Evolutionary conservation across 2,113 vertebrate species (phyloP).

Genomic region (Urocolius indicus): DNA sequence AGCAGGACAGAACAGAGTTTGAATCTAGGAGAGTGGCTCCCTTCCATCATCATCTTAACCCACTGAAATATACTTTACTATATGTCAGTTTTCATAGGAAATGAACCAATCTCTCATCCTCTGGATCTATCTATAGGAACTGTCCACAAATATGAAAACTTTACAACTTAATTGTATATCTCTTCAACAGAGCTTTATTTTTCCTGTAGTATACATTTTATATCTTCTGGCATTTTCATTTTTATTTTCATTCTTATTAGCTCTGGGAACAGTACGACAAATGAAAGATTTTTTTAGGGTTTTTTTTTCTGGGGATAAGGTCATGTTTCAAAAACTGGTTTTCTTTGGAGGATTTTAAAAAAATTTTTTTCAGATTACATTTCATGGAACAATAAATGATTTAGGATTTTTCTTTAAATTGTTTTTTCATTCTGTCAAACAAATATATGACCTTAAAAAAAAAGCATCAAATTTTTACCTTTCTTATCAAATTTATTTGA

Average conservation of each 20-base stretch:
- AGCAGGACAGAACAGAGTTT: not conserved
- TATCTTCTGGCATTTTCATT: not conserved
- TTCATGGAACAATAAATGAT: not conserved
- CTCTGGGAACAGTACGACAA: not conserved
- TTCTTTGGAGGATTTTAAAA: not conserved
- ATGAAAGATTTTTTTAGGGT: not conserved
- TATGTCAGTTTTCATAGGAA: not conserved
- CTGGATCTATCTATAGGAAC: not conserved
- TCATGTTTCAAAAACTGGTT: not conserved
- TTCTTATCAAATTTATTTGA: not conserved
- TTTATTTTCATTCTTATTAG: not conserved
- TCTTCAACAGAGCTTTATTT: not conserved
- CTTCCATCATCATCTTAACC: not conserved
- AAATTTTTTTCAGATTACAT: not conserved
- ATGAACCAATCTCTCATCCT: not conserved
- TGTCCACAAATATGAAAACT: not conserved
- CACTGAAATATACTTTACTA: not conserved
- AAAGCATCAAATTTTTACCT: not conserved
- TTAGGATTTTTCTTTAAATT: not conserved
- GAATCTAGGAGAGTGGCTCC: not conserved
- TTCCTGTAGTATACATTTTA: not conserved
- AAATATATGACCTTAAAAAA: not conserved
- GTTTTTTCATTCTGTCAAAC: not conserved
- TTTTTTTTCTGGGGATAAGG: not conserved
- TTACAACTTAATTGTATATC: not conserved